These are phyloP conservation scores for Heliconius melpomene DNA, from an alignment of 1,140 invertebrate species.

Conservation along the genomic window DNA sequence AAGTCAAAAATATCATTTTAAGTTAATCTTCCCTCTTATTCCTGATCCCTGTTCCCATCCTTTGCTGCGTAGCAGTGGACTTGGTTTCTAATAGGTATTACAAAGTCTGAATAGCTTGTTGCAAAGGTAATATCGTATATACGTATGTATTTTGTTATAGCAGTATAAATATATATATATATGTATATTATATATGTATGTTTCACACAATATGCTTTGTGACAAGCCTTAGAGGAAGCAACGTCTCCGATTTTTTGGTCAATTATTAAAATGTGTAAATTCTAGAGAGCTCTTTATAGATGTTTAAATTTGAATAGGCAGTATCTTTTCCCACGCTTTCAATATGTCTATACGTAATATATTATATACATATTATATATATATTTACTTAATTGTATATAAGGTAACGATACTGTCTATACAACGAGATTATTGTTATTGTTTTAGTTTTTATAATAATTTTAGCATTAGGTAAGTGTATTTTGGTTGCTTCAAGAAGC, in stretches of 20 bases:
- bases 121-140: slow-evolving; percentile 70
- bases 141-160: slow-evolving; percentile 56
- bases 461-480: slow-evolving; percentile 78
- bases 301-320: slow-evolving; percentile 73
- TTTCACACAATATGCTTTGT: slow-evolving; percentile 60
- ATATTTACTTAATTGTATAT: slow-evolving; percentile 17
- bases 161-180: slow-evolving; percentile 55
- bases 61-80: slow-evolving; percentile 77
- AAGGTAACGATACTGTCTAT: slow-evolving; percentile 72
- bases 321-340: slow-evolving; percentile 57
- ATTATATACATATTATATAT: slow-evolving; percentile 25
- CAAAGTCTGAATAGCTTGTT: slow-evolving; percentile 71
- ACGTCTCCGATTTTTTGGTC: slow-evolving; percentile 52
- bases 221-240: slow-evolving; percentile 63
- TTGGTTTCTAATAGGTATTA: slow-evolving; percentile 77
- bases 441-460: slow-evolving; percentile 70
- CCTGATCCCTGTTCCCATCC: slow-evolving; percentile 26
- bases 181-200: slow-evolving; percentile 26
- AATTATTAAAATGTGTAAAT: slow-evolving; percentile 67
- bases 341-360: slow-evolving; percentile 24
- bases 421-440: slow-evolving; percentile 52
- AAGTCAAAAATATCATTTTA: slow-evolving; percentile 4
- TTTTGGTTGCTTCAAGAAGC: slow-evolving; percentile 80
- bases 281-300: slow-evolving; percentile 74
- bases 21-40: background rate